A percentile compares a stretch with the other conserved stretches of the same genome.
Conservation (phyloP, 1,140 invertebrate species). For the Drosophila baimaii region DNA sequence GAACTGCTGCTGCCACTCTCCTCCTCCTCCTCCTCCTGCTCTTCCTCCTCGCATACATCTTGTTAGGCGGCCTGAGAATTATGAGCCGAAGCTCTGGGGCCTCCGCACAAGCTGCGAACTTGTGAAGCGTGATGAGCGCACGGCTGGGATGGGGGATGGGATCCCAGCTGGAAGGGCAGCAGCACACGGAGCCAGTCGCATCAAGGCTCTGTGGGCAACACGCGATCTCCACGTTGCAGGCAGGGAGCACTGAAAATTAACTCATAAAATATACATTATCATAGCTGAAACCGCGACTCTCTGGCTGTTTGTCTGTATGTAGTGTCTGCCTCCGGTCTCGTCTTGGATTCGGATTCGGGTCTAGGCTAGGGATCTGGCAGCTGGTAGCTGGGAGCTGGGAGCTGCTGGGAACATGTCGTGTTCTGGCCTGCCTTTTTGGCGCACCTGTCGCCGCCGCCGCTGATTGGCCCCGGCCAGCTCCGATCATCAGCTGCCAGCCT, state of each 20-base stretch:
- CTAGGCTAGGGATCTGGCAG: constrained; percentile 13
- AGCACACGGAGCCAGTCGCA: constrained; percentile 6
- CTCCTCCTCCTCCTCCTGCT: no score
- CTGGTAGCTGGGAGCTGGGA: constrained; percentile 6
- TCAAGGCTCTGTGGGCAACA: constrained; percentile 66
- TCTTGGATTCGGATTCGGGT: constrained; percentile 10
- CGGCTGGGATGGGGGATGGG: constrained; percentile 23
- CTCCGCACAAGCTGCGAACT: constrained; percentile 76
- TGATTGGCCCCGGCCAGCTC: constrained; percentile 57
- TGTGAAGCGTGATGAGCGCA: constrained; percentile 81
- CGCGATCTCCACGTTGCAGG: constrained; percentile 52
- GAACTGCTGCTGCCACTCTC: constrained; percentile 15
- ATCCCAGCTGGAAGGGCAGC: constrained; percentile 16
- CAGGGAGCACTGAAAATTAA: constrained; percentile 66
- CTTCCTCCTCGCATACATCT: constrained; percentile 12
- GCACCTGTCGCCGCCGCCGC: constrained; percentile 70
- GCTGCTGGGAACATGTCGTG: constrained; percentile 43
- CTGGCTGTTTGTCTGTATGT: constrained; percentile 27
- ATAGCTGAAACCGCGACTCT: constrained; percentile 63
- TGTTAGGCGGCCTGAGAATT: constrained; percentile 73
- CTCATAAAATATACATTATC: constrained; percentile 83
- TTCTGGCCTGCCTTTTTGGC: constrained; percentile 75
- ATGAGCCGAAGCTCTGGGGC: constrained; percentile 50
- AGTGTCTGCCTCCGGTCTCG: constrained; percentile 31
- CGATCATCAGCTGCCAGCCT: constrained; percentile 63